Evolutionary conservation across 1,140 invertebrate genomes (phyloP), one percentile per base, ranked within the genome.

Genomic region (Lethocerus indicus): DNA sequence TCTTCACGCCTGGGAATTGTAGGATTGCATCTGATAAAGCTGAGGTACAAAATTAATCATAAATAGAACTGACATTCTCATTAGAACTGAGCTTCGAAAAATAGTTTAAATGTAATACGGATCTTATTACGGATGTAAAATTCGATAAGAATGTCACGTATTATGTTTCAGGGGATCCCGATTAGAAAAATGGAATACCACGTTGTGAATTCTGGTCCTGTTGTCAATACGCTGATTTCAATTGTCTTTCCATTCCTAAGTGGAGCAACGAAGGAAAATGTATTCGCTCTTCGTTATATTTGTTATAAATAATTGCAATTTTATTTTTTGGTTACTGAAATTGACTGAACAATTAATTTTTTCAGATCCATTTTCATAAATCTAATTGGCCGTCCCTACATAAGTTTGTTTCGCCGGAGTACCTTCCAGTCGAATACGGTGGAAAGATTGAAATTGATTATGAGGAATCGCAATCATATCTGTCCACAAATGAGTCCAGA

Each of bases 1-100:
- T 62, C 59, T 52, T 64, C 13, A 64, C 63, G 16, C 63, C 63
- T 0, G 32, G 49, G 1, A 64, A 63, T 42, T 51, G 63, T 14
- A 59, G 56, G 51, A 52, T 58, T 21, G 52, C 49, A 40, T 48
- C 59, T 18, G 58, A 49, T 39, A 63, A 63, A 54, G 50, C 61
- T 21, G 59, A 64, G 40, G 55, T 58, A 47, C 29, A 14, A 49
- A 24, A 45, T 12, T 41, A 49, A 18, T 2, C 21, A 23, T 9
- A 23, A 9, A 44, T 44, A 2, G 16, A 16, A 26, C 9, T 16
- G 14, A 14, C 26, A 45, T 14, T 4, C 14, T 45, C 7, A 43
- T 9, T 9, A 24, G 13, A 23, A 43, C 4, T 43, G 13, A 9
- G 4, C 9, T 25, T 43, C 26, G 13, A 44, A 44, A 44, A 24